These are phyloP conservation scores for Drosophila prosaltans DNA, from an alignment of 1,140 invertebrate genomes.

Conservation along the genomic window DNA sequence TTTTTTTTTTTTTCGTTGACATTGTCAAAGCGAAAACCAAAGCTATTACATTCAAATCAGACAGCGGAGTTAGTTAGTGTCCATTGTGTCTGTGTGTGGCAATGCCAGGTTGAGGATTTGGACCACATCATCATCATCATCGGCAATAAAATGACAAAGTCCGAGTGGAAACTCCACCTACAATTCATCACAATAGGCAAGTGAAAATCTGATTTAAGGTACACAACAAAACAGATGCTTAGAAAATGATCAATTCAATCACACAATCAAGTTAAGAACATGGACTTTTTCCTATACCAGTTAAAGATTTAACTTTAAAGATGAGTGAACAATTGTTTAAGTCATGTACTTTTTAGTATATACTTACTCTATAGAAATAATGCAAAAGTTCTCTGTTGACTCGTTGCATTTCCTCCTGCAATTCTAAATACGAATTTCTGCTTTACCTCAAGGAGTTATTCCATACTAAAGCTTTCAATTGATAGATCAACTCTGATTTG, in stretches of 20 bases:
- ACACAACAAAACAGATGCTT: not conserved
- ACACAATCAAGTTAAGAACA: not conserved
- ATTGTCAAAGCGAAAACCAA: constrained; percentile 32
- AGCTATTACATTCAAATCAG: constrained; percentile 80
- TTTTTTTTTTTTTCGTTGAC: constrained; percentile 28
- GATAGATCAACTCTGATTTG: not conserved
- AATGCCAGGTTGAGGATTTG: constrained; percentile 21
- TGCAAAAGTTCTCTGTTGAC: too few species aligned
- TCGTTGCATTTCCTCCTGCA: too few species aligned
- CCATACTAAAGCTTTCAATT: not conserved
- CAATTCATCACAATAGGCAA: not conserved
- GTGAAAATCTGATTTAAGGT: constrained; percentile 1
- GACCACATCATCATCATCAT: not conserved
- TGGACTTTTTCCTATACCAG: not conserved
- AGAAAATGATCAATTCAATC: not conserved
- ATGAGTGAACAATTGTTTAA: too few species aligned
- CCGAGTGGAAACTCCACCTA: not conserved
- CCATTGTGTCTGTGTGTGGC: constrained; percentile 75
- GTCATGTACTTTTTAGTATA: too few species aligned
- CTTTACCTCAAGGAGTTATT: not conserved
- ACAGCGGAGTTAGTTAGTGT: constrained; percentile 72
- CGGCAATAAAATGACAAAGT: not conserved
- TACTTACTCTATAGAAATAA: too few species aligned
- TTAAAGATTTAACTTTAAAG: too few species aligned
- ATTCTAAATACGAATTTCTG: too few species aligned